A percentile compares a stretch with the other conserved stretches of the same genome.
These are phyloP conservation scores for Brachionus paranguensis DNA, from an alignment of 1,140 invertebrate species.

Conservation along the genomic window DNA sequence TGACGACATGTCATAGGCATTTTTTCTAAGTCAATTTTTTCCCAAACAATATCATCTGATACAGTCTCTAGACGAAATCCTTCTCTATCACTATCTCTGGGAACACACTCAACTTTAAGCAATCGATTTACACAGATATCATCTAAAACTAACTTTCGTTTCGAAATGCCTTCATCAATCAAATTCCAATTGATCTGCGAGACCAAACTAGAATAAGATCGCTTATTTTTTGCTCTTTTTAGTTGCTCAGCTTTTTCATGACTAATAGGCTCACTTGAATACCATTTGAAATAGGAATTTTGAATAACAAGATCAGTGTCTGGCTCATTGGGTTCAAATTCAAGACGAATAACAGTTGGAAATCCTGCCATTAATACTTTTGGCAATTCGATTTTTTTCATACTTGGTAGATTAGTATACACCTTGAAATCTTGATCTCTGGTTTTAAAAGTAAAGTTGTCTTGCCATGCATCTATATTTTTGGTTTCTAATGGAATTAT, in stretches of 20 bases:
- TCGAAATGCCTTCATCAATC: not conserved
- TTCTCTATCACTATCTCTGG: not conserved
- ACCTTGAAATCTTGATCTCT: constrained; percentile 18
- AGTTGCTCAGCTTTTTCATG: not conserved
- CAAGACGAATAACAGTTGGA: not conserved
- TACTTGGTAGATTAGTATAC: not conserved
- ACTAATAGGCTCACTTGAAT: not conserved
- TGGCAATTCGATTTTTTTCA: not conserved
- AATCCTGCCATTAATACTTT: not conserved
- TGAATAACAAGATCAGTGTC: not conserved
- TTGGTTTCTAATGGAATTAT: not conserved
- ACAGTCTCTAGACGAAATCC: not conserved
- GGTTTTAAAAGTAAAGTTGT: not conserved
- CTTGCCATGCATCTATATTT: constrained; percentile 33
- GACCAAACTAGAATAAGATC: not conserved
- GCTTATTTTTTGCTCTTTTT: not conserved
- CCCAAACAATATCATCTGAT: not conserved
- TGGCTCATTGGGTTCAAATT: not conserved
- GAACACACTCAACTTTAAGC: constrained; percentile 5
- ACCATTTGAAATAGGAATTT: constrained; percentile 29
- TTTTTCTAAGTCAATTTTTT: not conserved
- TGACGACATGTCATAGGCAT: constrained; percentile 28
- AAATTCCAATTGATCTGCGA: constrained; percentile 5
- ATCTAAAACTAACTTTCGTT: not conserved
- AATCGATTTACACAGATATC: not conserved